Conservation (phyloP, 2,797 vertebrate genomes). For the Petrocephalus sullivani region DNA sequence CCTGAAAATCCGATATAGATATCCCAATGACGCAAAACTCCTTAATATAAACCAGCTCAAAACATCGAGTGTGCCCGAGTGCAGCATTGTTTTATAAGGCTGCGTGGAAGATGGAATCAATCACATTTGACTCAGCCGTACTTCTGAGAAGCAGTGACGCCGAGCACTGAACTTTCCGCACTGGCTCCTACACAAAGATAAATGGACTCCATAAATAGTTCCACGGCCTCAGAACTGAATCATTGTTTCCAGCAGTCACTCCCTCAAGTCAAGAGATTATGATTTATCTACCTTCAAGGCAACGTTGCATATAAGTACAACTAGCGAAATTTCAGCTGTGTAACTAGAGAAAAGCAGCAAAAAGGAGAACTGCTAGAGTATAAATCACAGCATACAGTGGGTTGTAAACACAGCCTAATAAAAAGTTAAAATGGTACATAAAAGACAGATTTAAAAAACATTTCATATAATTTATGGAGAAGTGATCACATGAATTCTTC, state of each 20-base stretch:
- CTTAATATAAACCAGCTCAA: neutral
- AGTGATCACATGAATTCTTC: neutral
- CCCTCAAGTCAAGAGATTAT: conserved; percentile 17
- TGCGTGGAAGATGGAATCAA: conserved; percentile 6
- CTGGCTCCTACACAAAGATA: conserved; percentile 11
- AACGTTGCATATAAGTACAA: conserved; percentile 3
- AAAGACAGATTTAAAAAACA: neutral
- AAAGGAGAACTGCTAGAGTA: neutral
- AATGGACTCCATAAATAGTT: conserved; percentile 21
- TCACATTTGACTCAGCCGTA: conserved; percentile 7
- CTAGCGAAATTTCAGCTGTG: conserved; percentile 1
- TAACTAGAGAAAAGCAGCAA: neutral
- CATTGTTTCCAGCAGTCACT: conserved; percentile 12
- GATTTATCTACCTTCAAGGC: conserved; percentile 8
- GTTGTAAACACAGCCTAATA: neutral
- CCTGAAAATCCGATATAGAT: neutral
- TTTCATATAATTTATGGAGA: neutral
- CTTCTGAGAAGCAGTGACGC: neutral
- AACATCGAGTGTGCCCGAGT: neutral
- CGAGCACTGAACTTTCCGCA: conserved; percentile 9
- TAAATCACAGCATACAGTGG: neutral
- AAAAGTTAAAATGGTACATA: neutral
- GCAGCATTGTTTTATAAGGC: neutral
- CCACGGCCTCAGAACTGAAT: conserved; percentile 14
- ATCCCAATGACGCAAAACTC: neutral